Base-by-base conservation (phyloP, 2,888 invertebrate species). In the Esperia sulphurella region DNA sequence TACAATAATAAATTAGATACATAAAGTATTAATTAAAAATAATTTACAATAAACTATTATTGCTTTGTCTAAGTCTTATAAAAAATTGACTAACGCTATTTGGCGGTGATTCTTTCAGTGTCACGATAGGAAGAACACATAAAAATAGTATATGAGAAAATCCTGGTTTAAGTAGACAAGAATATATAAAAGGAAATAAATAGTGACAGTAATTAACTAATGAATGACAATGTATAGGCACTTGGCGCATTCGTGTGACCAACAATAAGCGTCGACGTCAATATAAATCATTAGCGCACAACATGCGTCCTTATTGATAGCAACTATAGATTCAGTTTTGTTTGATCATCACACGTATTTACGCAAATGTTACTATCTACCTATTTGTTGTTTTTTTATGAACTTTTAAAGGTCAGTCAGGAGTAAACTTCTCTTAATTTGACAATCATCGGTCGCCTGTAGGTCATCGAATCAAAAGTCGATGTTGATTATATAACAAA, bases 281-380 rank as follows among this genome's bases (percentile, higher is more conserved):
- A 43, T 33, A 21, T 43, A 35, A 35, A 37, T 8, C 8, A 10
- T 28, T 28, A 3, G 9, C 39, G 29, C 14, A 46, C 43, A 30
- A 44, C 14, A 43, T 37, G 30, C 38, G 43, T 29, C 40, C 41
- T 46, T 48, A 47, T 39, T 51, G 33, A 45, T 43, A 41, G 41
- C 40, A 45, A 9, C 21, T n/a, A 43, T 43, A 8, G 35, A 43
- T 46, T 41, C 35, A 35, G 5, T 43, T 46, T 46, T 39, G 37
- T 41, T 14, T 29, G 13, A 43, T 38, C 41, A 42, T 21, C 5
- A 21, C 21, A 21, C 6, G 41, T 35, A 13, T 21, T 7, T 41
- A 29, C 37, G 28, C 33, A 29, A 29, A 31, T 21, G 2, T 21
- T 21, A 21, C 21, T 21, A 21, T 21, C 21, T 21, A 21, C 21